A percentile compares a stretch with the other conserved stretches of the same genome.
phyloP scores from a whole-genome alignment of 2,797 vertebrate species.

The Buphagus erythrorhynchus region DNA sequence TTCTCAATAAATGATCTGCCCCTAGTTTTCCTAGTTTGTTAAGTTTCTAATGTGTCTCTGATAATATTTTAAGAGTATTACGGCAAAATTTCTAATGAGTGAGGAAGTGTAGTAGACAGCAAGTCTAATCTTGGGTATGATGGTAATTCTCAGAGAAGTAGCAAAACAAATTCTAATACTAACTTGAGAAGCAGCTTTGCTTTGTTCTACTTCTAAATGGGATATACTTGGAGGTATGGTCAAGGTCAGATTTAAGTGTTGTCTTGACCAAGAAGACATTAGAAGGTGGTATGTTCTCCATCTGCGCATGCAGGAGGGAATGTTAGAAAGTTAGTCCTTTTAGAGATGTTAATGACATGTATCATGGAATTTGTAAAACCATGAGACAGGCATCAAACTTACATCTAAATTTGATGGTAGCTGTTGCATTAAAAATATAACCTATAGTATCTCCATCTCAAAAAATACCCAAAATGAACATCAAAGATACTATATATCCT shows the following conservation, averaged over 20 bases:
- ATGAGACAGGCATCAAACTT: background rate
- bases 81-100: background rate
- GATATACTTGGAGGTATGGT: background rate
- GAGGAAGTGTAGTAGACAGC: background rate
- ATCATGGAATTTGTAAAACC: background rate
- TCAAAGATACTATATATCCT: background rate
- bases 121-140: background rate
- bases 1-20: background rate
- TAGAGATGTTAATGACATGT: background rate
- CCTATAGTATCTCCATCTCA: background rate
- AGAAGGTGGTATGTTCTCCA: background rate
- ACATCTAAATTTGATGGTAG: background rate
- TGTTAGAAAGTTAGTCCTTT: background rate
- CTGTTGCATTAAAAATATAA: background rate
- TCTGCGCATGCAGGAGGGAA: accelerated
- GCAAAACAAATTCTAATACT: background rate
- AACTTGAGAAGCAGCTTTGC: background rate
- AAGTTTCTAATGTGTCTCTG: background rate
- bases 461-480: background rate
- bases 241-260: background rate
- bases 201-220: background rate
- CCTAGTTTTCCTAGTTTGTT: background rate
- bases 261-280: background rate
- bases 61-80: background rate
- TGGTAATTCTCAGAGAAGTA: background rate